Percentiles rank a stretch among this genome's conserved stretches.
phyloP scores from a whole-genome alignment of 1,140 invertebrate species.

The Drosophila saltans region DNA sequence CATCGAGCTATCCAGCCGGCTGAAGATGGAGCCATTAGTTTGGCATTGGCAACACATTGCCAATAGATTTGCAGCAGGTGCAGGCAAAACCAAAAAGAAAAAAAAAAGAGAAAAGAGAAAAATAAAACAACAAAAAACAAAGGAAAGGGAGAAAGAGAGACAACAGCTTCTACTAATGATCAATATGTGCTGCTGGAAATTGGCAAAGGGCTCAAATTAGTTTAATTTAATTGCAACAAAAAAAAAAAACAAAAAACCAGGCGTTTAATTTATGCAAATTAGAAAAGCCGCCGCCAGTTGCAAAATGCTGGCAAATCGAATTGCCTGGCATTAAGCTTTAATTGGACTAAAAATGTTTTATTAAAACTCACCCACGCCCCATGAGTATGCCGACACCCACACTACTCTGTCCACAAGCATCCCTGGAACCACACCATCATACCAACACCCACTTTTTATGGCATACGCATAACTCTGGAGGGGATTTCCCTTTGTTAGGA shows the following conservation, averaged over 20 bases:
- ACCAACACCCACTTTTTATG: not conserved
- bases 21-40: slow-evolving; percentile 69
- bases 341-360: slow-evolving; percentile 53
- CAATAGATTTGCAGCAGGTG: slow-evolving; percentile 79
- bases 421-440: not conserved
- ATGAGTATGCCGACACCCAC: not conserved
- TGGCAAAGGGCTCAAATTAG: slow-evolving; percentile 47
- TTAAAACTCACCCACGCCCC: slow-evolving; percentile 17
- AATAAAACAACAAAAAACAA: slow-evolving; percentile 3
- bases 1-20: slow-evolving; percentile 17
- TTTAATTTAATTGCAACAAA: slow-evolving; percentile 71
- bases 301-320: slow-evolving; percentile 73
- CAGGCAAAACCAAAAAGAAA: slow-evolving; percentile 32
- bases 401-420: not conserved
- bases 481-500: slow-evolving; percentile 32
- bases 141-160: not conserved
- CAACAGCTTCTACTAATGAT: slow-evolving; percentile 51
- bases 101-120: slow-evolving; percentile 9
- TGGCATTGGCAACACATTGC: slow-evolving; percentile 79
- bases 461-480: slow-evolving; percentile 6
- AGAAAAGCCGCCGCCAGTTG: slow-evolving; percentile 50
- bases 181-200: slow-evolving; percentile 39
- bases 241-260: slow-evolving; percentile 19
- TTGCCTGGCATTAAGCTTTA: slow-evolving; percentile 68
- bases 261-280: slow-evolving; percentile 68